Evolutionary conservation across 2,888 invertebrate species (phyloP), one percentile per base, ranked within the genome.

Genomic region (Cantharis nigra): DNA sequence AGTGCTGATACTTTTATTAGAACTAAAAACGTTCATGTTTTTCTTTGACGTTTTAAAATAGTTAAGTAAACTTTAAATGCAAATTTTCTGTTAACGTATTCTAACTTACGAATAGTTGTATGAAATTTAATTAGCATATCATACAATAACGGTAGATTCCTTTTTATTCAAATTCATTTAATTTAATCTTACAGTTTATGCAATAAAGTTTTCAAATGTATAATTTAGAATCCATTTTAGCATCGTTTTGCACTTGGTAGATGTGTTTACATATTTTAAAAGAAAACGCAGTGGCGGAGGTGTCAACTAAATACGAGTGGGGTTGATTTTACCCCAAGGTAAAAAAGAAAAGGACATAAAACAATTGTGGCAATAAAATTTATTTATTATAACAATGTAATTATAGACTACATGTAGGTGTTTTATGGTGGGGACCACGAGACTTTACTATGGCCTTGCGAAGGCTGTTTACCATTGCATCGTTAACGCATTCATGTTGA

Each of bases 401-500:
- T 20, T 80, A 81, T 80, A 83, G 83, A 81, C 79, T 72, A 80
- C 82, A 81, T 81, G 82, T 82, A 79, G 83, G 83, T 83, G 81
- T 81, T 77, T 75, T 63, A 75, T 82, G 80, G 84, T 82, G 81
- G 81, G 82, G 82, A 79, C 33, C n/a, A 18, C 74, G 74, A 76
- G 75, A 76, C 74, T 76, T 73, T 72, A 69, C 77, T 67, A 67
- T 82, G 82, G 80, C 83, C 83, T 83, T 83, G 82, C 80, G 82
- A 83, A 83, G 83, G 83, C 81, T 82, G 82, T 78, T 76, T 75
- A 78, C 71, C 71, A 79, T 81, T 81, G 80, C 70, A 79, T 81
- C 76, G 78, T 81, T 81, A 79, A 76, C 78, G 77, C 76, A 69
- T 81, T 77, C 78, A 78, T 74, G 79, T 79, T 78, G 77, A 77